Evolutionary conservation across 1,140 invertebrate genomes (phyloP).

Genomic region (Drosophila parvula): DNA sequence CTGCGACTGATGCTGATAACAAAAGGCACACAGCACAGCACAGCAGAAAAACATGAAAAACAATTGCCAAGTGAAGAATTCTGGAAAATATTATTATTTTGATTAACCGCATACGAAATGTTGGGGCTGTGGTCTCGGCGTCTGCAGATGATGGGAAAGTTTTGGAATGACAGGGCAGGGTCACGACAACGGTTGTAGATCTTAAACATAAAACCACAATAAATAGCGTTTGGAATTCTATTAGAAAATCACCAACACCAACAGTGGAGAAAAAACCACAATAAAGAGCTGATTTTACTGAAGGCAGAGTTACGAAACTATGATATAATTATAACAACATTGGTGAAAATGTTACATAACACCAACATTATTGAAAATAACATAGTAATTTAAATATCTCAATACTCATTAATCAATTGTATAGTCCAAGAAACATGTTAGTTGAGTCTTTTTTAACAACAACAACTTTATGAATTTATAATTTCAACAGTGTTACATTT

Average conservation of each 20-base stretch:
- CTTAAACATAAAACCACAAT: constrained; percentile 21
- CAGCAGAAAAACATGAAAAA: constrained; percentile 8
- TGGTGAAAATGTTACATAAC: background rate
- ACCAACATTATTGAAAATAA: background rate
- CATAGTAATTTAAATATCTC: background rate
- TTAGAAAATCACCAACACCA: constrained; percentile 1
- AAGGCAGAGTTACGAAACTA: background rate
- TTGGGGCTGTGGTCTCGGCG: constrained; percentile 5
- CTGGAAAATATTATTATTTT: constrained; percentile 40
- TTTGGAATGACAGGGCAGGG: constrained; percentile 11
- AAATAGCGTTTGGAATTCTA: constrained; percentile 1
- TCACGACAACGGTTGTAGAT: background rate
- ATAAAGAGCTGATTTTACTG: background rate
- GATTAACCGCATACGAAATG: constrained; percentile 33
- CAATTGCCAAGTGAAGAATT: constrained; percentile 29
- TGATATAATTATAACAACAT: background rate
- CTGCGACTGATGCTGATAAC: constrained; percentile 40
- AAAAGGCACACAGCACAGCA: constrained; percentile 21
- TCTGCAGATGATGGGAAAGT: constrained; percentile 14
- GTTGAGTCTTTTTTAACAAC: background rate
- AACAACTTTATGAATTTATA: no score
- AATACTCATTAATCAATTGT: background rate
- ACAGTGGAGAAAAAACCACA: background rate
- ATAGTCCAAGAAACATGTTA: background rate
- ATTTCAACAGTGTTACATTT: no score